These are phyloP conservation scores for Euplexia lucipara DNA, from an alignment of 2,888 invertebrate species.

Conservation along the genomic window DNA sequence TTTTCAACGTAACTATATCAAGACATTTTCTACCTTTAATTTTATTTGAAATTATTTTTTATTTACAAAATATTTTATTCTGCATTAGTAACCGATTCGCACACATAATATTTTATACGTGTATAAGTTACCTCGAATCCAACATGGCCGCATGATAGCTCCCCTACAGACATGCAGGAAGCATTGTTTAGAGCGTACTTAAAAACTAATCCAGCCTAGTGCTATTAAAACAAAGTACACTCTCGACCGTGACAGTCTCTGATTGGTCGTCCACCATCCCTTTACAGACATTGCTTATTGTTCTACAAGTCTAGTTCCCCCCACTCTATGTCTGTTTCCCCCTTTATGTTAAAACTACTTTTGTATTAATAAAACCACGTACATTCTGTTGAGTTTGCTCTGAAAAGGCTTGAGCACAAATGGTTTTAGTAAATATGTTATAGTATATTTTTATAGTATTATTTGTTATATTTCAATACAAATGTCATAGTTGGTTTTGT, in stretches of 20 bases:
- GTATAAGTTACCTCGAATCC: slow-evolving; percentile 58
- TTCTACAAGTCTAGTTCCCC: slow-evolving; percentile 69
- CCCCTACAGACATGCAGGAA: slow-evolving; percentile 71
- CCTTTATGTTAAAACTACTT: slow-evolving; percentile 59
- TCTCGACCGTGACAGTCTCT: slow-evolving; percentile 77
- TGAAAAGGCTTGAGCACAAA: slow-evolving; percentile 27
- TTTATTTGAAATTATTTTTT: neutral
- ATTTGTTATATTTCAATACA: too few relatives aligned
- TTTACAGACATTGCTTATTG: slow-evolving; percentile 73
- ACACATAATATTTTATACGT: slow-evolving; percentile 9
- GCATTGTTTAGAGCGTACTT: slow-evolving; percentile 86
- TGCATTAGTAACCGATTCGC: slow-evolving; percentile 11
- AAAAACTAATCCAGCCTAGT: slow-evolving; percentile 89
- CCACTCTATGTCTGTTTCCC: slow-evolving; percentile 47
- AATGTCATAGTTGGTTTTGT: neutral
- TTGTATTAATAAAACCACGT: slow-evolving; percentile 56
- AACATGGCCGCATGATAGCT: slow-evolving; percentile 78
- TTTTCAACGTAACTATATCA: neutral
- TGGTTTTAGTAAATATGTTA: slow-evolving; percentile 13
- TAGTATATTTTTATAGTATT: neutral
- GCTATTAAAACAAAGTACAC: slow-evolving; percentile 87
- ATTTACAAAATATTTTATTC: neutral
- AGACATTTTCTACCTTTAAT: fast-evolving
- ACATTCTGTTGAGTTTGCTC: slow-evolving; percentile 41
- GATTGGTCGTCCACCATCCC: slow-evolving; percentile 81